phyloP scores from a whole-genome alignment of 1,140 invertebrate species.

The Listronotus bonariensis region DNA sequence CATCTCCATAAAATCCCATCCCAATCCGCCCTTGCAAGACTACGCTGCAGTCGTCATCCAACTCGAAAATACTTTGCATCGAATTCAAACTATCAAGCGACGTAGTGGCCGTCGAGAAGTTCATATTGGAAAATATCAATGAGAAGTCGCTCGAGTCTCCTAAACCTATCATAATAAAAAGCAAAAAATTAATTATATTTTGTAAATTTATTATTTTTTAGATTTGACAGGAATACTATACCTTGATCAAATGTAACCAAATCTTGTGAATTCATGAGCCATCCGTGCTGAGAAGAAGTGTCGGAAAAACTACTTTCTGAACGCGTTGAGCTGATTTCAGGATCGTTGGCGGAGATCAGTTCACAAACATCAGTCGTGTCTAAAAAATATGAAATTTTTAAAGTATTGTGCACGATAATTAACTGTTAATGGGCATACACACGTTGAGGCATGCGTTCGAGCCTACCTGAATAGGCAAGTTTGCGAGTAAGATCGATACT shows the following conservation, averaged over 20 bases:
- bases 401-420: too few species aligned
- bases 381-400: too few species aligned
- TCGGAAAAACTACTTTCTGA: constrained; percentile 13
- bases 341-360: constrained; percentile 28
- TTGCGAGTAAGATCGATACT: too few species aligned
- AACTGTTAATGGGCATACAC: too few species aligned
- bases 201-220: too few species aligned
- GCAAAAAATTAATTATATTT: neutral
- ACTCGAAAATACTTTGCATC: constrained; percentile 54
- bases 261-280: constrained; percentile 29
- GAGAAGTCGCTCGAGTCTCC: constrained; percentile 49
- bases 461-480: too few species aligned
- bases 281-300: constrained; percentile 26
- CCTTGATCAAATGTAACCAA: constrained; percentile 30
- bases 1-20: constrained; percentile 75
- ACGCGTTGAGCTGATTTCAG: constrained; percentile 6
- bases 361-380: constrained; percentile 21
- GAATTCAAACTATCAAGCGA: constrained; percentile 53
- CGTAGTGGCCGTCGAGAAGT: constrained; percentile 47
- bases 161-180: neutral
- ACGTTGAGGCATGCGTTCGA: too few species aligned
- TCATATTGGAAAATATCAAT: constrained; percentile 50
- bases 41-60: constrained; percentile 61
- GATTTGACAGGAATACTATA: too few species aligned
- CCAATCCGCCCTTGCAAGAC: constrained; percentile 66